Conservation (phyloP, 2,888 invertebrate species). For the Yponomeuta malinellus region DNA sequence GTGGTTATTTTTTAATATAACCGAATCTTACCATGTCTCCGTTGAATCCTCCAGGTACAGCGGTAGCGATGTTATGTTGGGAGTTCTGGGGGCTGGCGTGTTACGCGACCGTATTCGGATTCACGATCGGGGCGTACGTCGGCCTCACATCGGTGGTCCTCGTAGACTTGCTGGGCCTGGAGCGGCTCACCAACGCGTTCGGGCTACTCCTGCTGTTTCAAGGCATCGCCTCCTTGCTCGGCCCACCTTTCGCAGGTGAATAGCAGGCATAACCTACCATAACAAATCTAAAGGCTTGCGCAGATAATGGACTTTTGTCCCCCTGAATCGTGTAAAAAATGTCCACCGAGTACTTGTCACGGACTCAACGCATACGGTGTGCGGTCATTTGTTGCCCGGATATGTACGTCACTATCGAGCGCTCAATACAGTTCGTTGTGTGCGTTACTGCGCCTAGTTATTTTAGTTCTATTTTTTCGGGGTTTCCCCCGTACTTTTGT, state of each 20-base stretch:
- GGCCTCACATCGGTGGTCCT: conserved; percentile 97
- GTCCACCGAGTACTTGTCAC: no score
- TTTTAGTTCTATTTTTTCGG: no score
- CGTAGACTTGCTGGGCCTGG: conserved; percentile 94
- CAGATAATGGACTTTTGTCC: no score
- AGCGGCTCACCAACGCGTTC: conserved; percentile 96
- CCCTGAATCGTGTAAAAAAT: no score
- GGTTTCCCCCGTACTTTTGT: no score
- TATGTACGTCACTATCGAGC: no score
- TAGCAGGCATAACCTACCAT: conserved; percentile 12
- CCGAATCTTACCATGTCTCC: conserved; percentile 5
- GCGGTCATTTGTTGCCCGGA: no score
- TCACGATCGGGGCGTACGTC: conserved; percentile 96
- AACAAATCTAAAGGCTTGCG: neutral
- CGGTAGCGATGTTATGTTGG: conserved; percentile 83
- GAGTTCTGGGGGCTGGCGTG: conserved; percentile 83
- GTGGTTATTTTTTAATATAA: no score
- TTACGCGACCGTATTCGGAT: conserved; percentile 89
- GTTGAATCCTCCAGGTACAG: conserved; percentile 79
- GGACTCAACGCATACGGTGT: no score
- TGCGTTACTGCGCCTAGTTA: no score
- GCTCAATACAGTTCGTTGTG: no score
- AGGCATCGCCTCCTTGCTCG: conserved; percentile 93
- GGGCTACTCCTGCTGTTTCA: conserved; percentile 94
- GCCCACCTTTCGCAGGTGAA: conserved; percentile 94